Evolutionary conservation across 2,113 vertebrate species (phyloP).

Genomic region (Leuciscus idus): DNA sequence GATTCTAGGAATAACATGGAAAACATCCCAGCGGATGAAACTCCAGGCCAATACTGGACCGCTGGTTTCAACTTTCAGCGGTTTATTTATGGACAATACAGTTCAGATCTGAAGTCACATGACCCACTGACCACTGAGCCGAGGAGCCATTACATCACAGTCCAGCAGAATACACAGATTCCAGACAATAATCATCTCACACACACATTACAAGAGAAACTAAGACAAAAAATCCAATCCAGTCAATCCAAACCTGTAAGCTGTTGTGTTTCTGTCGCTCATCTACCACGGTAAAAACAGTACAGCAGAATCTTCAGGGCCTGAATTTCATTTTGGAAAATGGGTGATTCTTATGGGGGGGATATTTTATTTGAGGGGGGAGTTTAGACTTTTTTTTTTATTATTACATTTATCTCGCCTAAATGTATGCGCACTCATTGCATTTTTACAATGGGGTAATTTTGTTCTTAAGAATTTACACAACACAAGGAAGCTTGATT

Average conservation of each 20-base stretch:
- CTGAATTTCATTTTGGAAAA: too few species aligned
- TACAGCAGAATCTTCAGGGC: neutral
- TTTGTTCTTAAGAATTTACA: too few species aligned
- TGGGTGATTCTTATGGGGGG: too few species aligned
- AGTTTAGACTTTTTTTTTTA: too few species aligned
- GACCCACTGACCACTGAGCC: neutral
- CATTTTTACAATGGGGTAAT: too few species aligned
- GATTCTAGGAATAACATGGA: constrained; percentile 6
- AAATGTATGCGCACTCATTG: too few species aligned
- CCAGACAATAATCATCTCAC: neutral
- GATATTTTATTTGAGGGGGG: too few species aligned
- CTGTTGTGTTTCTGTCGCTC: too few species aligned
- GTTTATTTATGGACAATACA: constrained; percentile 3
- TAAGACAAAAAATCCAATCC: too few species aligned
- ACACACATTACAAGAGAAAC: neutral
- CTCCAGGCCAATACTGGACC: neutral
- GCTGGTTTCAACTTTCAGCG: neutral
- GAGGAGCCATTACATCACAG: neutral
- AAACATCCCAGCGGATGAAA: constrained; percentile 3
- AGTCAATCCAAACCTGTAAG: neutral
- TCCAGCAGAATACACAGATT: neutral
- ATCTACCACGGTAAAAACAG: neutral
- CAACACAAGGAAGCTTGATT: too few species aligned
- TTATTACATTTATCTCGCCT: too few species aligned
- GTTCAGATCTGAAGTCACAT: neutral